phyloP scores from a whole-genome alignment of 2,797 vertebrate genomes.

The Aulostomus chinensis region DNA sequence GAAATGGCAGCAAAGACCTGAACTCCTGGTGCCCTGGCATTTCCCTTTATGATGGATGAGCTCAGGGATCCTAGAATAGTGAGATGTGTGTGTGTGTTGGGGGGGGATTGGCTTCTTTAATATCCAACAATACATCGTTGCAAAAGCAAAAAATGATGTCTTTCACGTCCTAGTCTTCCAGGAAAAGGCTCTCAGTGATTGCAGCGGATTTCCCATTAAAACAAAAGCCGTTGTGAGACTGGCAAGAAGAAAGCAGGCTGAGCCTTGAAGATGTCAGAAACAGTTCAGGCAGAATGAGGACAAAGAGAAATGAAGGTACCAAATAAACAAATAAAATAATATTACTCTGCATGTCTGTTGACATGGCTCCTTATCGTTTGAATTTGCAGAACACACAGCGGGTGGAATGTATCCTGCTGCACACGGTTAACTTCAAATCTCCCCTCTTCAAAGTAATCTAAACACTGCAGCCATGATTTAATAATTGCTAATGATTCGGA shows the following conservation, averaged over 20 bases:
- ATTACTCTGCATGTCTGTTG: conserved; percentile 13
- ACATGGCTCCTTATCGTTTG: conserved; percentile 34
- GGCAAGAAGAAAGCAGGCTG: conserved; percentile 37
- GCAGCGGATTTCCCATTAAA: conserved; percentile 63
- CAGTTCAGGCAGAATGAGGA: conserved; percentile 13
- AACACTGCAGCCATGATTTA: conserved; percentile 47
- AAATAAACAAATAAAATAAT: conserved; percentile 19
- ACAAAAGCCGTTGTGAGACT: conserved; percentile 40
- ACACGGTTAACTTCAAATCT: conserved; percentile 37
- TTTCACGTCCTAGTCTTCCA: conserved; percentile 51
- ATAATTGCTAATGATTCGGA: conserved; percentile 44
- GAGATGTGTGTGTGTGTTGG: no score
- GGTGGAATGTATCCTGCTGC: conserved; percentile 14
- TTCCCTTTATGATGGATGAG: conserved; percentile 73
- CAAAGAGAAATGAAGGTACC: neutral
- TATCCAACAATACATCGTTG: conserved; percentile 63
- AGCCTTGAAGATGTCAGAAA: conserved; percentile 38
- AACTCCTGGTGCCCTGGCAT: conserved; percentile 66
- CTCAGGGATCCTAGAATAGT: conserved; percentile 42
- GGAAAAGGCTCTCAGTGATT: conserved; percentile 67
- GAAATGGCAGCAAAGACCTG: conserved; percentile 63
- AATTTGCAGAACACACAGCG: conserved; percentile 37
- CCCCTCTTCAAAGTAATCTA: conserved; percentile 39
- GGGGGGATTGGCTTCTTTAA: conserved; percentile 55
- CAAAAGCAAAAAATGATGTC: conserved; percentile 64